Base-by-base conservation (phyloP, 2,888 invertebrate genomes). In the Anticlea derivata region DNA sequence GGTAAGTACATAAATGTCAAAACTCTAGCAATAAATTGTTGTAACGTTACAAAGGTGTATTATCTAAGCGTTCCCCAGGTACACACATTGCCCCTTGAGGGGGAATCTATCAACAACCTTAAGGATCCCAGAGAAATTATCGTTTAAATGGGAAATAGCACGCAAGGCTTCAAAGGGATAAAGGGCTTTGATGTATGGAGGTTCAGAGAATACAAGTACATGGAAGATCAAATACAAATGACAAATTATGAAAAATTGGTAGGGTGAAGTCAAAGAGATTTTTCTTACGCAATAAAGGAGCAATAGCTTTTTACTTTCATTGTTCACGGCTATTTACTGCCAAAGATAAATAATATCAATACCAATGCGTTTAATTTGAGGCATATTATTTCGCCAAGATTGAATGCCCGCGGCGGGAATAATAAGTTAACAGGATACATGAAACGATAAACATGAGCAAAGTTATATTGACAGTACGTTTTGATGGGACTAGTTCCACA, bases 71-170 rank as follows among this genome's bases (percentile, higher is more conserved):
- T 41, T 50, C 27, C 39, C 48, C 31, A 51, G 53, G 48, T 46
- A 51, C 29, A 43, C 55, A 48, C 43, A 48, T 44, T 55, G 53
- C 47, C 59, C 50, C 49, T 50, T 49, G 55, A 51, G 52, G 45
- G 47, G 38, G 51, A 53, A 55, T 58, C 51, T 54, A 58, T 52
- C 60, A 55, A 52, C 37, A 37, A 41, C 56, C 44, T 40, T 23
- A 30, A 43, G 49, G 40, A 54, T 49, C 58, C 43, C 49, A 51
- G 56, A 60, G 69, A 74, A 75, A 52, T 78, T 77, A 74, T 70
- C 73, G 65, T 68, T 70, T 68, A 78, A 79, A 78, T 78, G 78
- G 71, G 58, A 65, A 68, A 62, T 69, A 66, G 59, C 75, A 73
- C 68, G 73, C 73, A 65, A 73, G 53, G 63, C 67, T 66, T 53